Evolutionary conservation across 2,113 vertebrate genomes (phyloP), one percentile per base, ranked within the genome.

Genomic region (Garra rufa): DNA sequence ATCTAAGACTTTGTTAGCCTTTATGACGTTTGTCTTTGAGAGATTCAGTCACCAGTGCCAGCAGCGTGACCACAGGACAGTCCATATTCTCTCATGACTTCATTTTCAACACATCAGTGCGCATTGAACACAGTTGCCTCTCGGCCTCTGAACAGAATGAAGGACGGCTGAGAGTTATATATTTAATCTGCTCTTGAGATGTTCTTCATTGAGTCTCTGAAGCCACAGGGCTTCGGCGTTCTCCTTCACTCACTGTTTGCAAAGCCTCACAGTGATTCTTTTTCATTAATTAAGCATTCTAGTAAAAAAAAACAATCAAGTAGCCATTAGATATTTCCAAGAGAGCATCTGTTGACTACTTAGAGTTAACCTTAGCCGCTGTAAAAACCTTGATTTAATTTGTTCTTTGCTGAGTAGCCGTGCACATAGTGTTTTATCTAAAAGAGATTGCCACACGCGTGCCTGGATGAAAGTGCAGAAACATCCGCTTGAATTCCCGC

Each of bases 381-480:
- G 55, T 63, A 44, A 78, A 78, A 63, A 59, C 19, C 10, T 44
- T 41, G n/a, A 61, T 78, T 24, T 61, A 19, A 61, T 78, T 26
- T 61, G 17, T 61, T 26, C 52, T 61, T 41, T 78, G 10, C 52
- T 61, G 50, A 57, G 10, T 24, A 77, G 50, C 70, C 9, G 43
- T 30, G 21, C 26, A 17, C 21, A 38, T 46, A 65, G 52, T 50
- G 74, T 76, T 67, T 76, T 70, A 11, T 78, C 17, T 30, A 57
- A 69, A 10, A 69, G 34, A 69, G 38, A 50, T 24, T 19, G 30
- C 52, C 52, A 5, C 19, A 9, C 17, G 13, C 6, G 13, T 67
- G 52, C 21, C 50, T 82, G 83, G 38, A 85, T 88, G 71, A 88
- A 75, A 71, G 82, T 3, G 48, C 44, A 24, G 21, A 65, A 38